A percentile compares a stretch with the other conserved stretches of the same genome.
Conservation (phyloP, 1,140 invertebrate genomes). For the Asobara japonica region DNA sequence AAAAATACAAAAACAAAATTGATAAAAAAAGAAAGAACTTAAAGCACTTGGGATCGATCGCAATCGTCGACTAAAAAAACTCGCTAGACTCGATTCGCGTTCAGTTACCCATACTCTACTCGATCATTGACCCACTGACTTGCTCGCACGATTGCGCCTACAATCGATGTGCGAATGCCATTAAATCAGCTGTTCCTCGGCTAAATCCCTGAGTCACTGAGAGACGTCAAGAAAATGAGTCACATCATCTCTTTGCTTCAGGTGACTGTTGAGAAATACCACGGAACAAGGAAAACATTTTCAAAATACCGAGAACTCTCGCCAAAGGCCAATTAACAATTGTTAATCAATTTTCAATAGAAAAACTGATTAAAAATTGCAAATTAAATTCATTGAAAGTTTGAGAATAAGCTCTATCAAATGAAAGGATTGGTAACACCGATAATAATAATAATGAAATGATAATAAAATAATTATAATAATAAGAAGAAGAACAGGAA, state of each 20-base stretch:
- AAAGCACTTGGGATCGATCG: too few species aligned
- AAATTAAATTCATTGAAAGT: neutral
- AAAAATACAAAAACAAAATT: too few species aligned
- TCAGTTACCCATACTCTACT: neutral
- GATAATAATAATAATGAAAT: too few species aligned
- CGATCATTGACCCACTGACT: slow-evolving; percentile 26
- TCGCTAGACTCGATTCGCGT: neutral
- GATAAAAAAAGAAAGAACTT: too few species aligned
- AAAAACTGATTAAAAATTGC: too few species aligned
- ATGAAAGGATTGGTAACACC: too few species aligned
- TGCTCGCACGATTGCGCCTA: too few species aligned
- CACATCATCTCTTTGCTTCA: slow-evolving; percentile 51
- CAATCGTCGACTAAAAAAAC: too few species aligned
- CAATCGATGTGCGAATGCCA: neutral
- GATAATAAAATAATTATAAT: too few species aligned
- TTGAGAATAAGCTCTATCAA: neutral
- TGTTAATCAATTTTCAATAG: too few species aligned
- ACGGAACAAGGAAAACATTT: neutral
- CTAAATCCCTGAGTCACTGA: neutral
- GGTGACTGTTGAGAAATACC: slow-evolving; percentile 51
- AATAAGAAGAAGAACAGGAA: too few species aligned
- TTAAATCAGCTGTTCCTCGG: neutral
- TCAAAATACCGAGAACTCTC: neutral
- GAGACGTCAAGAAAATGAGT: slow-evolving; percentile 17
- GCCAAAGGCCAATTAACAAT: too few species aligned